Evolutionary conservation across 2,797 vertebrate species (phyloP).

Genomic region (Manis javanica): DNA sequence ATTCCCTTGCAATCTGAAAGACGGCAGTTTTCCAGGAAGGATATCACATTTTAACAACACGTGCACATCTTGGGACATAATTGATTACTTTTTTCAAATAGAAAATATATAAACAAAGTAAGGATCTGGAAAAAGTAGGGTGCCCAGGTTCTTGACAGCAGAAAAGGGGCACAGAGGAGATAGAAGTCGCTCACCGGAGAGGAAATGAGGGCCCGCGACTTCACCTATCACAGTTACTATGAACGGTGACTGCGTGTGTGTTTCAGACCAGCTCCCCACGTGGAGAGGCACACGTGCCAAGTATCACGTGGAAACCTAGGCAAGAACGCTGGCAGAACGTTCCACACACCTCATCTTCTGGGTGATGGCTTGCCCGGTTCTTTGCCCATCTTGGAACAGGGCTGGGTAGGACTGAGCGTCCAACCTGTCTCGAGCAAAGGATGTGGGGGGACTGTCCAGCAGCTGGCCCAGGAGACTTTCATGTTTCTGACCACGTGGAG

Average conservation of each 20-base stretch:
- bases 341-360: accelerated
- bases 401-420: too few relatives aligned
- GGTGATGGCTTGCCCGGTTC: too few relatives aligned
- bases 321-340: accelerated
- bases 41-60: accelerated
- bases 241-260: not conserved
- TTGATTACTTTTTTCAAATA: not conserved
- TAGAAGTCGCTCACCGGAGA: not conserved
- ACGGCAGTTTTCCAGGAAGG: not conserved
- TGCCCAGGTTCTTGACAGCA: not conserved
- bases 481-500: not conserved
- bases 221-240: not conserved
- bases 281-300: not conserved
- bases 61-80: not conserved
- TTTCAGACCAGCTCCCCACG: not conserved
- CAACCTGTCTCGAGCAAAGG: too few relatives aligned
- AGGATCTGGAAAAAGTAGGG: not conserved
- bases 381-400: not conserved
- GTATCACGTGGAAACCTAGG: not conserved
- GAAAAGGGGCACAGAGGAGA: not conserved
- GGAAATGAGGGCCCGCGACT: not conserved
- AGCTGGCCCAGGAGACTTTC: accelerated
- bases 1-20: not conserved
- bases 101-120: not conserved
- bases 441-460: accelerated